Evolutionary conservation across 23 tunicate species (phyloP), one percentile per base, ranked within the genome.

Genomic region (Aplidium turbinatum): DNA sequence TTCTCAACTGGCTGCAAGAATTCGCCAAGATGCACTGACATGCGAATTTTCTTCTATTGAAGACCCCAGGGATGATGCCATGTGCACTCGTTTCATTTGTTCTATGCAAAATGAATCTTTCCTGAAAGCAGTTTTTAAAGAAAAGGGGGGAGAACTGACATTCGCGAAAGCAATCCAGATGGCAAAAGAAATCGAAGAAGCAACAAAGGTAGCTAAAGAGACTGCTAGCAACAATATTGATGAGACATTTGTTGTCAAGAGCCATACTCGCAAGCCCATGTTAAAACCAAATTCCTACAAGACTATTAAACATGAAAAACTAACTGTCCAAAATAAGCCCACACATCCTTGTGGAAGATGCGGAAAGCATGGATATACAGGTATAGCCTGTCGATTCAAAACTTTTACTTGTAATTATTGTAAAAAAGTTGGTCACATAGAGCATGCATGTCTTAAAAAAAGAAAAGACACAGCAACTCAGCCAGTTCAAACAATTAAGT

Each of bases 31-130:
- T 33, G 74, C 83, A 7, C 3, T 33, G 4, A 78, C 83, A 2
- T 78, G 83, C 38, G 72, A 65, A 35, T 65, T 65, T 65, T 9
- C 63, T 19, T 39, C 74, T 19, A 78, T 78, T 19, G 21, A 46
- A 19, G 31, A 78, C 32, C 74, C 74, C 19, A 74, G 23, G 31
- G 83, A 78, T 33, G 83, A 78, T 7, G 83, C 83, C 18, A 34
- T 64, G 63, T 35, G 73, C 9, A 78, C 83, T 11, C 31, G 83
- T 2, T 78, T 78, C 63, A 78, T 78, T 64, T 78, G 83, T 48
- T 78, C 83, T 1, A 34, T 78, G 47, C 27, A 34, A 40, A 65
- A 78, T 32, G 74, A 78, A 47, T 63, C 83, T 1, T 42, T 78
- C n/a, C 29, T 63, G 52, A 78, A 78, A 32, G 63, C 83, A 2